Evolutionary conservation across 2,888 invertebrate genomes (phyloP).

Genomic region (Drosophila mimetica): DNA sequence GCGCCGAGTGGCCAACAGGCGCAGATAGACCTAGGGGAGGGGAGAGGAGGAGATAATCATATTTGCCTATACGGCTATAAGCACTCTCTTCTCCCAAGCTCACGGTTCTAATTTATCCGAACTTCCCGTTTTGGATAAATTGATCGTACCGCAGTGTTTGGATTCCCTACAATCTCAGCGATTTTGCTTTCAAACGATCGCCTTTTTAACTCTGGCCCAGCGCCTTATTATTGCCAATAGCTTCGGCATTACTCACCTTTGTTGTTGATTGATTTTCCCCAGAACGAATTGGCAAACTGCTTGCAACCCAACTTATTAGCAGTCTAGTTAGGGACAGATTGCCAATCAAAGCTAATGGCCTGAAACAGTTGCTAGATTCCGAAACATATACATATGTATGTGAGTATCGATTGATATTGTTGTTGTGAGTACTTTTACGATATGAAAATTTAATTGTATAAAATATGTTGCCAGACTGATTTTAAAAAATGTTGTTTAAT

Average conservation of each 20-base stretch:
- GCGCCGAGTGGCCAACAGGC: background rate
- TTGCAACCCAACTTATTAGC: constrained; percentile 5
- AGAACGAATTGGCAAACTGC: constrained; percentile 39
- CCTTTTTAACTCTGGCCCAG: too few relatives aligned
- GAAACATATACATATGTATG: background rate
- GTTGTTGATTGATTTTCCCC: constrained; percentile 30
- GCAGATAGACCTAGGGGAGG: background rate
- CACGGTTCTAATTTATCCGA: constrained; percentile 1
- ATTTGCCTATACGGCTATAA: background rate
- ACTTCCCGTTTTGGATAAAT: constrained; percentile 41
- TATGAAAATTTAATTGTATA: too few relatives aligned
- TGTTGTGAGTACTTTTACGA: too few relatives aligned
- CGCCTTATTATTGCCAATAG: constrained; percentile 36
- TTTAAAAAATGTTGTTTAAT: too few relatives aligned
- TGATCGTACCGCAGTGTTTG: background rate
- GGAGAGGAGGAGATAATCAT: background rate
- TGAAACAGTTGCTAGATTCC: background rate
- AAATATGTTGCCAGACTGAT: too few relatives aligned
- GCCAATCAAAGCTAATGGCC: background rate
- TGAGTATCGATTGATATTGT: background rate
- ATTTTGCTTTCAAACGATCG: constrained; percentile 36
- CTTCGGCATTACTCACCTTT: constrained; percentile 53
- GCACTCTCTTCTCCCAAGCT: background rate
- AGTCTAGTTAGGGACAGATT: background rate
- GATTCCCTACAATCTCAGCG: background rate